phyloP scores from a whole-genome alignment of 1,140 invertebrate species.

The Leptestheria dahalacensis region DNA sequence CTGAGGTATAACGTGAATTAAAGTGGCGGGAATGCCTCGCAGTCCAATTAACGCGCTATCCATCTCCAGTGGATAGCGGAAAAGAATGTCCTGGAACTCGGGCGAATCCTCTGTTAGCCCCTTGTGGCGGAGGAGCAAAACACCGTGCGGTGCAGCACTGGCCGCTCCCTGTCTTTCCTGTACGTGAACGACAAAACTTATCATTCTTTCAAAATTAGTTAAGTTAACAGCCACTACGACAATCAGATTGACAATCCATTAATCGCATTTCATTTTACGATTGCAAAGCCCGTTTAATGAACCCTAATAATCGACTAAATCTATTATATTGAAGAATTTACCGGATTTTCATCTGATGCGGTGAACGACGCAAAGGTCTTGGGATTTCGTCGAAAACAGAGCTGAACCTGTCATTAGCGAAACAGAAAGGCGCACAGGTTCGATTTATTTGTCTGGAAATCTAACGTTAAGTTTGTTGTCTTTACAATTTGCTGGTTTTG shows the following conservation, averaged over 20 bases:
- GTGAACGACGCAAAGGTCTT: not conserved
- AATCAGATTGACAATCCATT: not conserved
- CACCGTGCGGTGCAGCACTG: conserved; percentile 1
- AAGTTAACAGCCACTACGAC: not conserved
- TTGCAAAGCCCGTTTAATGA: not conserved
- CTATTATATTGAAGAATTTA: not conserved
- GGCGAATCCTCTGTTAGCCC: conserved; percentile 10
- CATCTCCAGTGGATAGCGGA: not conserved
- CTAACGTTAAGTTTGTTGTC: not conserved
- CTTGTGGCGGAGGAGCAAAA: conserved; percentile 2
- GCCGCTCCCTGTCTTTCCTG: not conserved
- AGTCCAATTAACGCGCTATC: not conserved
- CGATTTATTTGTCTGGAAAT: not conserved
- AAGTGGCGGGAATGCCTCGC: not conserved
- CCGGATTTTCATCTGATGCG: not conserved
- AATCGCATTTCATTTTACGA: not conserved
- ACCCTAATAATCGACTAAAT: not conserved
- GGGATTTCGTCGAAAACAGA: not conserved
- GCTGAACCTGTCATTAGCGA: not conserved
- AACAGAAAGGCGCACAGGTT: not conserved
- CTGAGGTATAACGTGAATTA: conserved; percentile 13
- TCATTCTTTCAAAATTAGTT: not conserved
- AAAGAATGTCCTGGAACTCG: conserved; percentile 12
- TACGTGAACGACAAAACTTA: not conserved
- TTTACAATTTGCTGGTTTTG: conserved; percentile 7